Evolutionary conservation across 2,888 invertebrate species (phyloP).

Genomic region (Leptogaster cylindrica): DNA sequence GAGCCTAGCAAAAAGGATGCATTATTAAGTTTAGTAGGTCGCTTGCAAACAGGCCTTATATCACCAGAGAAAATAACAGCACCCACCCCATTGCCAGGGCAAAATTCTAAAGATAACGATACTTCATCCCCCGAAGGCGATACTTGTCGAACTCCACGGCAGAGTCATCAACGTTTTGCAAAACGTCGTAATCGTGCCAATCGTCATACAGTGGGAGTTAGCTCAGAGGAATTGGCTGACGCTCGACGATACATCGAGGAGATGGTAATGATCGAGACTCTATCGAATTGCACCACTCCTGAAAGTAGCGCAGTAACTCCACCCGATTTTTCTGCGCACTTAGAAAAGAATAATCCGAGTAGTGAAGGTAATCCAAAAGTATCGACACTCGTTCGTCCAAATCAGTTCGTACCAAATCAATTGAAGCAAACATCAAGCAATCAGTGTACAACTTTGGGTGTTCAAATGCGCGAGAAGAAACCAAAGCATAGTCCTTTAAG

Average conservation of each 20-base stretch:
- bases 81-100: constrained; percentile 48
- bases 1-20: constrained; percentile 66
- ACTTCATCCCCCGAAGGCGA: constrained; percentile 55
- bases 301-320: constrained; percentile 51
- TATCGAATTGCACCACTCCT: constrained; percentile 53
- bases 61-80: constrained; percentile 56
- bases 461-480: constrained; percentile 50
- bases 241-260: constrained; percentile 79
- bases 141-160: constrained; percentile 56
- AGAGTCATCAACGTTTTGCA: constrained; percentile 61
- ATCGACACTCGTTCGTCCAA: constrained; percentile 55
- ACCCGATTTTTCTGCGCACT: constrained; percentile 52
- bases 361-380: constrained; percentile 60
- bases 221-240: constrained; percentile 78
- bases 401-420: constrained; percentile 56
- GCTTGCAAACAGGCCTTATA: constrained; percentile 69
- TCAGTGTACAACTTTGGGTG: constrained; percentile 37
- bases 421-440: constrained; percentile 48
- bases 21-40: constrained; percentile 72
- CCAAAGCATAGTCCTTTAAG: constrained; percentile 46
- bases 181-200: constrained; percentile 69
- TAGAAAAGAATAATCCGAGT: constrained; percentile 63
- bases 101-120: constrained; percentile 48
- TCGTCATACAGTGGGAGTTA: constrained; percentile 84
- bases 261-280: constrained; percentile 62